These are phyloP conservation scores for Drosophila willistoni DNA, from an alignment of 1,140 invertebrate genomes.

Conservation along the genomic window DNA sequence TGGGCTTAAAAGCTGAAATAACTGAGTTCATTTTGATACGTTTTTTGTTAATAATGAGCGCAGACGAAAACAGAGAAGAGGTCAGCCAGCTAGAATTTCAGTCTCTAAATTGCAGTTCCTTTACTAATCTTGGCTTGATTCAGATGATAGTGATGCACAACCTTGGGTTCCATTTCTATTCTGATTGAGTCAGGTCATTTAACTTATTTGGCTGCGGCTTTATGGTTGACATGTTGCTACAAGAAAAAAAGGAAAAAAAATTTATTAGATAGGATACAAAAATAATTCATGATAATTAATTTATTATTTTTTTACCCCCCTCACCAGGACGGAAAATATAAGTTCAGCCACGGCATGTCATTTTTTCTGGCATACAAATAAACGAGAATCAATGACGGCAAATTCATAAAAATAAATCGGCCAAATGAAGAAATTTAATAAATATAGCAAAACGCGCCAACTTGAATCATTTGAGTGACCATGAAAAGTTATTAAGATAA, in stretches of 20 bases:
- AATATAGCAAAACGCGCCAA: constrained; percentile 33
- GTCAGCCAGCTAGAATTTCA: not conserved
- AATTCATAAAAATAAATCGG: constrained; percentile 30
- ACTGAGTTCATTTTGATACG: constrained; percentile 81
- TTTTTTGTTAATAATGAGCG: not conserved
- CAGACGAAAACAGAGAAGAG: not conserved
- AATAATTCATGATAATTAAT: not conserved
- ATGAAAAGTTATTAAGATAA: constrained; percentile 48
- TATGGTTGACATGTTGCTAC: not conserved
- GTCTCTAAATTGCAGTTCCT: constrained; percentile 5
- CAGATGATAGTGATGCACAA: constrained; percentile 35
- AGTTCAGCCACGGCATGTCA: not conserved
- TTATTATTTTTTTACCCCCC: no score
- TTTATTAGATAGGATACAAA: not conserved
- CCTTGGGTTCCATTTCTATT: constrained; percentile 42
- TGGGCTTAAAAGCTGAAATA: constrained; percentile 82
- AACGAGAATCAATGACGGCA: constrained; percentile 56
- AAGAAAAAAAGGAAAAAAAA: not conserved
- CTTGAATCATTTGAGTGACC: constrained; percentile 41
- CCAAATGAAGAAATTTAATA: constrained; percentile 27
- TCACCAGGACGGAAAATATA: not conserved
- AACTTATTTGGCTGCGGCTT: not conserved
- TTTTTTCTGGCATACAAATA: constrained; percentile 44
- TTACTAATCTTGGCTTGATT: constrained; percentile 3
- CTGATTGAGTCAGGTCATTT: not conserved